A percentile compares a stretch with the other conserved stretches of the same genome.
phyloP scores from a whole-genome alignment of 1,140 invertebrate species.

The Orchestia grillus region DNA sequence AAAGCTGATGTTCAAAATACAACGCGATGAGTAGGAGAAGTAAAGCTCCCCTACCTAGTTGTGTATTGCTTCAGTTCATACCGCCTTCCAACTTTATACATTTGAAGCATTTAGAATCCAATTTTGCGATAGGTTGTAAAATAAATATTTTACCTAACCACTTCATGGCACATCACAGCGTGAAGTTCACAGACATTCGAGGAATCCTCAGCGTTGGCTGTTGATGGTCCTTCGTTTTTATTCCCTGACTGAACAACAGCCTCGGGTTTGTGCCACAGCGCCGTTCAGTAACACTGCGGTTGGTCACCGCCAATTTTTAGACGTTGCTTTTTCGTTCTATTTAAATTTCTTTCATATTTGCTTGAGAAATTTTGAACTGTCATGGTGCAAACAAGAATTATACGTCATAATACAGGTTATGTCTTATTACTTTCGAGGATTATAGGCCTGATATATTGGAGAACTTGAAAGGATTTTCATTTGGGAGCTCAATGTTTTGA shows the following conservation, averaged over 20 bases:
- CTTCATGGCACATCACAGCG: neutral
- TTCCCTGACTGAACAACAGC: neutral
- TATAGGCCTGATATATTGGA: neutral
- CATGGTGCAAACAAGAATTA: neutral
- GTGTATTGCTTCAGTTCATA: no score
- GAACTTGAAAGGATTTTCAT: neutral
- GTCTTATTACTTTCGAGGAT: neutral
- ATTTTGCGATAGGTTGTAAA: neutral
- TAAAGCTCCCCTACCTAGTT: no score
- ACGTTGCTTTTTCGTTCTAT: no score
- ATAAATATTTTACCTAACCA: neutral
- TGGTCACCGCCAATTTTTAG: neutral
- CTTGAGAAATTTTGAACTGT: neutral
- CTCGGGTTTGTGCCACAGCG: neutral
- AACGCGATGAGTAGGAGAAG: no score
- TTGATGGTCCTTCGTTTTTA: neutral
- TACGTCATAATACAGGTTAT: neutral
- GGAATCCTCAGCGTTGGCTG: neutral
- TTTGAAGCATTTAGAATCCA: neutral
- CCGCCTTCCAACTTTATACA: neutral
- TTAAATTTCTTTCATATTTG: neutral
- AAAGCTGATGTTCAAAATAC: no score
- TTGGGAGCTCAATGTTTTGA: neutral
- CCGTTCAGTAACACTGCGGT: neutral
- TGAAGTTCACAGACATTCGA: neutral